These are phyloP conservation scores for Oceanodroma tethys DNA, from an alignment of 2,113 vertebrate genomes.

Conservation along the genomic window DNA sequence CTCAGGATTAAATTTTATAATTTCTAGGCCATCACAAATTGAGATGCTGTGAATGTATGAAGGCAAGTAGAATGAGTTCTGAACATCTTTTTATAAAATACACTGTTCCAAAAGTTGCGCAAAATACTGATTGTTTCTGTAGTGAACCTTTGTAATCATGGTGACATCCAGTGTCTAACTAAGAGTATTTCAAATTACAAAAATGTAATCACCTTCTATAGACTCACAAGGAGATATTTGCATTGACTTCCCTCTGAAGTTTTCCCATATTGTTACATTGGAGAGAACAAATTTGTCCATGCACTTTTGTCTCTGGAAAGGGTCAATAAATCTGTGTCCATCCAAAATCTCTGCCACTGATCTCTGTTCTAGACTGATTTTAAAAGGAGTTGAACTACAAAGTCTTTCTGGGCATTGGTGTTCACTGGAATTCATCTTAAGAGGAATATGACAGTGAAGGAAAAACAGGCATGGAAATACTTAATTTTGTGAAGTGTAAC, in stretches of 20 bases:
- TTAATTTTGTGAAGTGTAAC: neutral
- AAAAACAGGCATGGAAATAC: neutral
- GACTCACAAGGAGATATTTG: neutral
- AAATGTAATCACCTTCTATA: neutral
- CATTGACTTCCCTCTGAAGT: neutral
- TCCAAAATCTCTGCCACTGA: neutral
- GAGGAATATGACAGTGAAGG: neutral
- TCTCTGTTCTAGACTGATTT: neutral
- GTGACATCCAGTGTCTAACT: accelerated
- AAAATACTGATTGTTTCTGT: neutral
- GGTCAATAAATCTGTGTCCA: neutral
- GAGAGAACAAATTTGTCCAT: neutral
- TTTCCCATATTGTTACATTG: neutral
- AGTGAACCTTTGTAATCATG: neutral
- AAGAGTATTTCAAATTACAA: neutral
- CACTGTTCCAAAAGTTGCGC: neutral
- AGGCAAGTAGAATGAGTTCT: neutral
- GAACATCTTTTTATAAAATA: neutral
- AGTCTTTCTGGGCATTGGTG: neutral
- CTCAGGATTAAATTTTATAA: neutral
- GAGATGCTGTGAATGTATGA: neutral
- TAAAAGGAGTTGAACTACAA: neutral
- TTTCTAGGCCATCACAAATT: neutral
- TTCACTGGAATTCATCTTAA: neutral
- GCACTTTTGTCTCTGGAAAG: neutral